Base-by-base conservation (phyloP, 1,140 invertebrate species). In the Helicoverpa zea region DNA sequence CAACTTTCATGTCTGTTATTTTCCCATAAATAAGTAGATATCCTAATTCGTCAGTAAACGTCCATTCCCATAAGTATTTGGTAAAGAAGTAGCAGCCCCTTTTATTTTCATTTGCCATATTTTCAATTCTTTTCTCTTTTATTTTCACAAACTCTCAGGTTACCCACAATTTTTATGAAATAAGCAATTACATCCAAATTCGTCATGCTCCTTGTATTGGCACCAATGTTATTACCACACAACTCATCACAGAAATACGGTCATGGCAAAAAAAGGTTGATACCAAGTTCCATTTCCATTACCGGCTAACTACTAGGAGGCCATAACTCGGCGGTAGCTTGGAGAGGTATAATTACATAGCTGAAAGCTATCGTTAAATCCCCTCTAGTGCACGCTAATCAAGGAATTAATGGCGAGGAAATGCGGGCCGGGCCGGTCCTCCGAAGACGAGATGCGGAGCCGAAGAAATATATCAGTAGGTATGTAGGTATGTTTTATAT, bases 341-440 rank as follows among this genome's bases (percentile, higher is more conserved):
- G 82, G 83, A 81, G 83, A 86, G 84, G 84, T 85, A 85, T 89
- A 89, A 90, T 90, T 88, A 89, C 84, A 85, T 76, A 64, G 83
- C 85, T 84, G 84, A 86, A 90, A 87, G 87, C 86, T 87, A 90
- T 87, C 87, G 89, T 91, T 89, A 91, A 91, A 90, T 81, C 73
- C 81, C 85, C 85, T 78, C 84, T 78, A 87, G 86, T 87, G 83
- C 77, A 87, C 84, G 82, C 88, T 91, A 89, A 89, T 90, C 88
- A 90, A 90, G 87, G 83, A 66, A 66, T 80, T 88, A 86, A 87
- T 87, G 84, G 79, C 78, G 86, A 83, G 85, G 81, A 84, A 86
- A 83, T 85, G 78, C 83, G 87, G 82, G 68, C 66, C 35, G 56
- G 4, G 35, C 35, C 58, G 29, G 72, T 74, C 72, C 13, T 74